A percentile compares a stretch with the other conserved stretches of the same genome.
Evolutionary conservation across 1,140 invertebrate species (phyloP).

Genomic region (Copidosoma floridanum): DNA sequence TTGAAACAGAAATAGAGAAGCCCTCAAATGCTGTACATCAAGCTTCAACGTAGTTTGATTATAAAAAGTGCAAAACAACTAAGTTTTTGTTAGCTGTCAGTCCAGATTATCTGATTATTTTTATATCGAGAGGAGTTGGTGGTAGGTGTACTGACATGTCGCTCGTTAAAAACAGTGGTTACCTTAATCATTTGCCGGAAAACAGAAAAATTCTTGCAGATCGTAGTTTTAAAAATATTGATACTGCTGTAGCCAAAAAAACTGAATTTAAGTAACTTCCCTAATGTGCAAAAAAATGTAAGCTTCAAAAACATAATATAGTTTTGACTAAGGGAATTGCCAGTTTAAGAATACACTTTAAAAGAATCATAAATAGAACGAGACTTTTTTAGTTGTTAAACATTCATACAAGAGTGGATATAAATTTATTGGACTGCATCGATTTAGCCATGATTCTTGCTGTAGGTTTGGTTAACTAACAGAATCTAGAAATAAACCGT

Average conservation of each 20-base stretch:
- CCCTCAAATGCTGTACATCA: no score
- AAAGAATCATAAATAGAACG: slow-evolving; percentile 43
- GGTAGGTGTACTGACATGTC: slow-evolving; percentile 40
- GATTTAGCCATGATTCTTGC: slow-evolving; percentile 39
- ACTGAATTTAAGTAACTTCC: no score
- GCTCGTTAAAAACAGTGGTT: slow-evolving; percentile 44
- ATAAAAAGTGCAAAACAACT: slow-evolving; percentile 54
- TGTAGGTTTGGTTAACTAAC: slow-evolving; percentile 34
- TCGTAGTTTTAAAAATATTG: no score
- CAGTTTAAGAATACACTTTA: slow-evolving; percentile 47
- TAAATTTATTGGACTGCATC: slow-evolving; percentile 32
- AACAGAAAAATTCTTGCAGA: slow-evolving; percentile 39
- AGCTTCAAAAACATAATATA: no score
- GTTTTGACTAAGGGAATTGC: slow-evolving; percentile 45
- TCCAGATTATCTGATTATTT: slow-evolving; percentile 48
- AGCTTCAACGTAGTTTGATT: slow-evolving; percentile 53
- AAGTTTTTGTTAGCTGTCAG: slow-evolving; percentile 55
- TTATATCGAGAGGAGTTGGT: no score
- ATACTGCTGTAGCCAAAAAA: no score
- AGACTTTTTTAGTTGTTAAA: slow-evolving; percentile 45
- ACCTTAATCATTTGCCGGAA: slow-evolving; percentile 35
- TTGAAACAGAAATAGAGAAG: slow-evolving; percentile 51
- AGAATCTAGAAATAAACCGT: no score
- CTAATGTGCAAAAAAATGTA: no score
- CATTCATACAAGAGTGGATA: slow-evolving; percentile 40